phyloP scores from a whole-genome alignment of 2,113 vertebrate species.

The Peromyscus maniculatus region DNA sequence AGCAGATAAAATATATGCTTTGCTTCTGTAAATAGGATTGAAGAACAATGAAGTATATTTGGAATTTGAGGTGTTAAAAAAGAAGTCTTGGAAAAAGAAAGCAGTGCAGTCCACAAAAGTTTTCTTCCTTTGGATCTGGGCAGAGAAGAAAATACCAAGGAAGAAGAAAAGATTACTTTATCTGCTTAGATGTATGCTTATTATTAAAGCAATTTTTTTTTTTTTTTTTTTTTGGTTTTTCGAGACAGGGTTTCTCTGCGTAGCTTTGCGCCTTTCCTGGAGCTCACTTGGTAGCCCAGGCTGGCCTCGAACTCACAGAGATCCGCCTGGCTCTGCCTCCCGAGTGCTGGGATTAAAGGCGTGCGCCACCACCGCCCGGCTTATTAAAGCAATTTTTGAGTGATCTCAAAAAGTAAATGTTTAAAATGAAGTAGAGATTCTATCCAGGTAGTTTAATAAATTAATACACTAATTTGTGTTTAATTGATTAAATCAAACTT shows the following conservation, averaged over 20 bases:
- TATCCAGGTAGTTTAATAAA: constrained; percentile 45
- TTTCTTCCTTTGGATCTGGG: constrained; percentile 62
- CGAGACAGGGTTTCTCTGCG: no score
- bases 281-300: no score
- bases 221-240: no score
- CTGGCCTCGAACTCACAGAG: no score
- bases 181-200: constrained; percentile 42
- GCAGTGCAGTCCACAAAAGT: neutral
- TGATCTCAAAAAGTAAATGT: constrained; percentile 32
- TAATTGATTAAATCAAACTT: constrained; percentile 60
- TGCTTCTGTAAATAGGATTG: constrained; percentile 55
- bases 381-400: constrained; percentile 46
- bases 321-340: no score
- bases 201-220: constrained; percentile 49
- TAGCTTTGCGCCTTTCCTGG: no score
- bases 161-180: constrained; percentile 59
- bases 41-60: constrained; percentile 66
- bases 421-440: constrained; percentile 39
- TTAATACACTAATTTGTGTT: constrained; percentile 57
- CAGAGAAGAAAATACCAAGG: constrained; percentile 47
- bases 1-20: constrained; percentile 60
- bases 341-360: no score
- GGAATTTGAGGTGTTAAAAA: constrained; percentile 61
- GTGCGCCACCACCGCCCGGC: no score
- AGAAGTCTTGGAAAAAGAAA: constrained; percentile 35